Base-by-base conservation (phyloP, 2,888 invertebrate genomes). In the Rhagium mordax region DNA sequence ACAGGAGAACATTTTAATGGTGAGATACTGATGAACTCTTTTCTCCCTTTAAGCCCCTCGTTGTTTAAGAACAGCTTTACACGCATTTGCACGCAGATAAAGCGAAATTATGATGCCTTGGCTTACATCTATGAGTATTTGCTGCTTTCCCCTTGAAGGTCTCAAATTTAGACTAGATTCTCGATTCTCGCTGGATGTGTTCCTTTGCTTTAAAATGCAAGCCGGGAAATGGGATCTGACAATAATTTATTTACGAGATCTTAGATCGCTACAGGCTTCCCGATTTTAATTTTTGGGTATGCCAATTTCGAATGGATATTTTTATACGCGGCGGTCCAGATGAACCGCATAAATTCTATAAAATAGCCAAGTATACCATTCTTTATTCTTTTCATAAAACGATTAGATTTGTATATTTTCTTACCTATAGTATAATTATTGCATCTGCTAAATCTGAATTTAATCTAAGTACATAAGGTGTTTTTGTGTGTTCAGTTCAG, bases 11-110 rank as follows among this genome's bases (percentile, higher is more conserved):
- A 71, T 80, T 81, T 79, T 80, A 81, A 78, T 79, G 79, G 75
- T 68, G 78, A 79, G 75, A 77, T 77, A 78, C 78, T 81, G 78
- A 81, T 76, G 78, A 80, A 81, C 73, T 78, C 77, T 78, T 79
- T 70, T 66, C 74, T 66, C 74, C 76, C 78, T 80, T 76, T 70
- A 65, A 55, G 57, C 53, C 20, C 53, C 65, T 71, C 68, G 73
- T 70, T 74, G 72, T 75, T 70, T 60, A 73, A 72, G 73, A 69
- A 60, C 72, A 75, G 73, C 74, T 78, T 75, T 77, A 70, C 75
- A 77, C 74, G 66, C 75, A 66, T 77, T 76, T 76, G 74, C 72
- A 71, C 74, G 53, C 68, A 71, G 72, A 74, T 74, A 74, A 70
- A 75, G 64, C 70, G 67, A 72, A 77, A 73, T 77, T 77, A 75